Conservation (phyloP, 2,797 vertebrate genomes). For the Megalops cyprinoides region DNA sequence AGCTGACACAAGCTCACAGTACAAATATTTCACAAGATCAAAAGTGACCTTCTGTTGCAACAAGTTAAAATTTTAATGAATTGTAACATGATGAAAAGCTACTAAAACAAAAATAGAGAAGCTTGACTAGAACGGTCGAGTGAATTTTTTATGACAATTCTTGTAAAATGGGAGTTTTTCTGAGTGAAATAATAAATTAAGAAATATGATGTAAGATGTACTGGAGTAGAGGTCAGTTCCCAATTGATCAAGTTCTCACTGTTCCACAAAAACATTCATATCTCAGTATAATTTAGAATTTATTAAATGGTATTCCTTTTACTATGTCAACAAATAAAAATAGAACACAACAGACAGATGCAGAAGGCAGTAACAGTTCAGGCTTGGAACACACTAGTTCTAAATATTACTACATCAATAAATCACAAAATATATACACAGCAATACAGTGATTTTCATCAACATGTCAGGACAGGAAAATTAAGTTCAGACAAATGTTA, state of each 20-base stretch:
- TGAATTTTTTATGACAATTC: conserved; percentile 72
- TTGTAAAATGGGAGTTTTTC: conserved; percentile 57
- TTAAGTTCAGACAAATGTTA: not conserved
- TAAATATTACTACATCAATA: not conserved
- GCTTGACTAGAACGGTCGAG: conserved; percentile 52
- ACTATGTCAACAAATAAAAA: conserved; percentile 12
- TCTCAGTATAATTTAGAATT: not conserved
- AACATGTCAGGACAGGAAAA: not conserved
- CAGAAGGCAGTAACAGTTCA: not conserved
- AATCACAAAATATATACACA: not conserved
- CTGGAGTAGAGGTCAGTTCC: not conserved
- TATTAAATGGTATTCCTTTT: not conserved
- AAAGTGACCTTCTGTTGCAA: conserved; percentile 17
- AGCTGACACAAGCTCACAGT: too few relatives aligned
- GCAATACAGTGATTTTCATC: not conserved
- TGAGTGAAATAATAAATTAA: conserved; percentile 5
- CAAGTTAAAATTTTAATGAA: conserved; percentile 52
- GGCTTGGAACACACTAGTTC: not conserved
- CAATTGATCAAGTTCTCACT: not conserved
- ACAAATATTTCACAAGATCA: too few relatives aligned
- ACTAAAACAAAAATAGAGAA: conserved; percentile 53
- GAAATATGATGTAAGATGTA: conserved; percentile 27
- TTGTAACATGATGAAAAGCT: conserved; percentile 57
- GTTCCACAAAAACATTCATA: not conserved
- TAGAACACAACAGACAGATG: not conserved